Conservation (phyloP, 2,113 vertebrate genomes). For the Chionomys nivalis region DNA sequence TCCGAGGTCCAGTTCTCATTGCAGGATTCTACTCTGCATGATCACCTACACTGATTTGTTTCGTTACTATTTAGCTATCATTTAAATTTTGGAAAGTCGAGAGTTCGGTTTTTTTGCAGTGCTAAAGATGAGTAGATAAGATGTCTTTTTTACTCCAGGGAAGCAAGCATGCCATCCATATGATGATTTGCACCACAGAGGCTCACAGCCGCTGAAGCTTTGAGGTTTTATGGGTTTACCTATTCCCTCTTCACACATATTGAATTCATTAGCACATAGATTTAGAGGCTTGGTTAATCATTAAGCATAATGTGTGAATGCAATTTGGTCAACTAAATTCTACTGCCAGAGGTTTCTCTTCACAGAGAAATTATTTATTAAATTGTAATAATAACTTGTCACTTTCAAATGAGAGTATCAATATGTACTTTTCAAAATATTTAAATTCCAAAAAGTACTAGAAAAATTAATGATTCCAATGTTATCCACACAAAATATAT, state of each 20-base stretch:
- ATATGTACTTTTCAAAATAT: constrained; percentile 1
- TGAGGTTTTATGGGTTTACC: constrained; percentile 52
- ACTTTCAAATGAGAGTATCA: constrained; percentile 33
- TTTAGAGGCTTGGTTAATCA: constrained; percentile 56
- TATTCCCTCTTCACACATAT: constrained; percentile 43
- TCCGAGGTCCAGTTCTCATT: neutral
- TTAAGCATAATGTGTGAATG: neutral
- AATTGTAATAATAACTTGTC: neutral
- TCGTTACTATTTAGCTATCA: neutral
- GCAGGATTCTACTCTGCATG: neutral
- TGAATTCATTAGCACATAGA: constrained; percentile 59
- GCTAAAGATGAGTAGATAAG: constrained; percentile 31
- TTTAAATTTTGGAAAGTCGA: constrained; percentile 38
- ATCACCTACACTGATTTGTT: neutral
- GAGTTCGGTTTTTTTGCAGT: constrained; percentile 8
- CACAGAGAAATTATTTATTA: constrained; percentile 56
- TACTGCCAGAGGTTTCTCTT: constrained; percentile 28
- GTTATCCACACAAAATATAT: neutral
- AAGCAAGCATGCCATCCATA: neutral
- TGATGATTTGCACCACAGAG: constrained; percentile 31
- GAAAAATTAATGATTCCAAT: neutral
- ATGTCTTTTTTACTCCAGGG: constrained; percentile 2
- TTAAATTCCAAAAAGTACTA: neutral
- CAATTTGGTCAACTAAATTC: constrained; percentile 35
- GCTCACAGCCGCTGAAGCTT: neutral